A percentile compares a stretch with the other conserved stretches of the same genome.
phyloP scores from a whole-genome alignment of 2,797 vertebrate genomes.

The Tadarida brasiliensis region DNA sequence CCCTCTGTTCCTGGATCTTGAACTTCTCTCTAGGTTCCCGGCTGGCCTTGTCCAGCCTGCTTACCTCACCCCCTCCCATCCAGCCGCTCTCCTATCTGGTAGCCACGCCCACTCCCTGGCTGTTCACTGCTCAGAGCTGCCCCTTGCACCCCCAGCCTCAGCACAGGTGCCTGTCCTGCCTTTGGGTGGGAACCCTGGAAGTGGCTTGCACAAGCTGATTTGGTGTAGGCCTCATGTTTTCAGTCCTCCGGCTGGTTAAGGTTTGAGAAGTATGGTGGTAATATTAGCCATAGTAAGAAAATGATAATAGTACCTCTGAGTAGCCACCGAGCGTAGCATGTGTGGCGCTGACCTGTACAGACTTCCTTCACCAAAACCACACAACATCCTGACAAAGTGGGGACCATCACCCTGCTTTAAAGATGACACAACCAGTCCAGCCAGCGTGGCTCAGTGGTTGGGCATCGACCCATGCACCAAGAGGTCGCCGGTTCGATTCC shows the following conservation, averaged over 20 bases:
- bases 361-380: background rate
- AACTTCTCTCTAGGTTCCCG: background rate
- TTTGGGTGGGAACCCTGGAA: background rate
- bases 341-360: background rate
- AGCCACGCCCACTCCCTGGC: background rate
- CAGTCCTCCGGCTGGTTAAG: background rate
- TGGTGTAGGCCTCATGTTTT: background rate
- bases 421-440: background rate
- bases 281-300: background rate
- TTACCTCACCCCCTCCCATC: rapidly evolving
- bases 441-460: too few relatives aligned
- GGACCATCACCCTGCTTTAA: background rate
- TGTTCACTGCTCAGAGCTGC: background rate
- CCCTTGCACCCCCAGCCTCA: background rate
- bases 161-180: background rate
- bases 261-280: background rate
- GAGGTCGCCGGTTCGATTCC: too few relatives aligned
- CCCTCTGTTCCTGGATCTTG: background rate
- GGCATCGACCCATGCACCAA: too few relatives aligned
- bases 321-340: background rate
- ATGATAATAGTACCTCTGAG: background rate
- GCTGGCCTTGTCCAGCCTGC: background rate
- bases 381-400: background rate
- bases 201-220: background rate
- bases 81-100: background rate